Conservation (phyloP, 2,797 vertebrate genomes). For the Platalea minor region DNA sequence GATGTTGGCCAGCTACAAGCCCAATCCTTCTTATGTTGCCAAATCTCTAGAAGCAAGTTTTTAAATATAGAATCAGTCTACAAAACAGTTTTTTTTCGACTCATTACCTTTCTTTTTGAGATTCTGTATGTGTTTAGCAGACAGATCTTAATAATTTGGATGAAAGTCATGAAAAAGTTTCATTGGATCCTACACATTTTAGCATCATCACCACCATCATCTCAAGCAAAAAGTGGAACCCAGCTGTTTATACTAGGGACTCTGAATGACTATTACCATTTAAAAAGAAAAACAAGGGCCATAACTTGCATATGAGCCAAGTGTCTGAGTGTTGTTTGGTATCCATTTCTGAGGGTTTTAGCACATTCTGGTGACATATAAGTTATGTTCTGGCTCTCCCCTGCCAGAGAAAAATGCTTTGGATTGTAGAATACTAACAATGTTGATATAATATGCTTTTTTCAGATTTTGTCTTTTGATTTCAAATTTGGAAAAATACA, state of each 20-base stretch:
- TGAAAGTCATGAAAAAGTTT: background rate
- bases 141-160: background rate
- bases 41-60: background rate
- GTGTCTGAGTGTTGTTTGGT: background rate
- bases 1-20: background rate
- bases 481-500: background rate
- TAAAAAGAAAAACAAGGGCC: background rate
- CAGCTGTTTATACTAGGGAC: background rate
- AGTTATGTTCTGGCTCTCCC: background rate
- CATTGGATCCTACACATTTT: background rate
- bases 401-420: background rate
- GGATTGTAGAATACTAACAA: background rate
- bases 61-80: background rate
- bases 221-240: background rate
- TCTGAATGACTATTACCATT: background rate
- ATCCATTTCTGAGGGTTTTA: background rate
- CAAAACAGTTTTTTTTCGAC: background rate
- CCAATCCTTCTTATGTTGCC: background rate
- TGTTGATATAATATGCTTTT: rapidly evolving
- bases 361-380: background rate
- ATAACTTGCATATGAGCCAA: background rate
- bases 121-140: background rate
- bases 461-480: background rate
- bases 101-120: background rate
- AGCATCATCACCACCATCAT: no score